Evolutionary conservation across 2,797 vertebrate genomes (phyloP), one percentile per base, ranked within the genome.

Genomic region (Megaceryle alcyon): DNA sequence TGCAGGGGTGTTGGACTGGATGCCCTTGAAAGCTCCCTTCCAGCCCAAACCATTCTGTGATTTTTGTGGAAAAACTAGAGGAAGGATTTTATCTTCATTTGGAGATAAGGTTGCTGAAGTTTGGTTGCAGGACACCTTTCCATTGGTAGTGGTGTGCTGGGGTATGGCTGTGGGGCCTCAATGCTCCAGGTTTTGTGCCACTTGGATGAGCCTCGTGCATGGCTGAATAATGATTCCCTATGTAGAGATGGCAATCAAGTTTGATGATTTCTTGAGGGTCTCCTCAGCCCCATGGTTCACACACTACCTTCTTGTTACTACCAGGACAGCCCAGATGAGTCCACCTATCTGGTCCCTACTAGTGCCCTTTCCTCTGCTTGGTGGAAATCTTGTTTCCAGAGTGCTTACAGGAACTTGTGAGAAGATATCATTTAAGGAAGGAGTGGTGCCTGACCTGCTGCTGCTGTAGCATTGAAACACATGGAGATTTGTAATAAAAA

Each of bases 201-300:
- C 25, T 46, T n/a, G n/a, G 29, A 21, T 29, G 28, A 61, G 16
- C 29, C 25, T 44, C 0, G 0, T 68, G 48, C 9, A 10, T 11
- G n/a, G 28, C 5, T 44, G 41, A 33, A 29, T 6, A 7, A 29
- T 18, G 33, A 46, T 51, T 18, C 5, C 31, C 7, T 44, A 0
- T n/a, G 22, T 17, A 59, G 39, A 31, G 59, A 12, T 82, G 72
- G 28, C 11, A 46, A 5, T 31, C 0, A 14, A 26, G n/a, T 7
- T 54, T 72, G 43, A 44, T 53, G 72, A 28, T 6, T 9, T 17
- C 59, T 59, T 26, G 8, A 11, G 14, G n/a, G 41, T 72, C 25
- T 75, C 21, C 16, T 23, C 10, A 33, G 41, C 16, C 6, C 8
- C 10, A 29, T 69, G 41, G n/a, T 61, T 63, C 41, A 48, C 56